Evolutionary conservation across 2,113 vertebrate genomes (phyloP), one percentile per base, ranked within the genome.

Genomic region (Petrocephalus microphthalmus): DNA sequence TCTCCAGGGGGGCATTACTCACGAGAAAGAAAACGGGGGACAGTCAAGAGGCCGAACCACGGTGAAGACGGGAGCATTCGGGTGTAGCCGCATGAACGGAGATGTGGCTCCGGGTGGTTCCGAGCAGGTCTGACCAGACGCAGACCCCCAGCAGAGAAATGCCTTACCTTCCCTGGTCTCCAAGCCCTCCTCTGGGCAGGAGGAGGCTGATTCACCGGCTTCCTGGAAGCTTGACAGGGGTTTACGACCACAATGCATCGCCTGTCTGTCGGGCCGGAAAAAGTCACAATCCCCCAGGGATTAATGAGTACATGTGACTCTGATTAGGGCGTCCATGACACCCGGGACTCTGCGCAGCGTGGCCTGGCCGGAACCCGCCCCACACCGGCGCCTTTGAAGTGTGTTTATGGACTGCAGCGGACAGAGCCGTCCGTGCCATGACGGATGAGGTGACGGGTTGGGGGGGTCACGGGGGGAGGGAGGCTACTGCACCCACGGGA

Each of bases 381-480:
- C 89, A 91, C 90, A 91, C 85, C 86, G 90, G 88, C 45, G 92
- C 89, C 94, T 97, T 95, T 97, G 94, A 97, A 96, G 94, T 96
- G 91, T 90, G 89, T 95, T 94, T 94, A 94, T 94, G 93, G 92
- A 93, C 89, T 87, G 88, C 22, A 11, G 88, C 52, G 85, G 87
- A 88, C 83, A 6, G 20, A 91, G 86, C 90, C 47, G 11, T 93
- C 87, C 71, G 92, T 90, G 88, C 90, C 91, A 94, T 94, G 94
- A 96, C 94, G 95, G 96, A 96, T 92, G 94, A 95, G 94, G 94
- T 95, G 94, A 95, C 93, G 94, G 97, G 90, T 93, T 91, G 92
- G 93, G 92, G 92, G 94, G 89, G 94, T 42, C 42, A 42, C 1
- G 92, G 91, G 92, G 91, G 95, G 94, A 92, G 93, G 94, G 92